Base-by-base conservation (phyloP, 2,888 invertebrate genomes). In the Nymphalis polychloros region DNA sequence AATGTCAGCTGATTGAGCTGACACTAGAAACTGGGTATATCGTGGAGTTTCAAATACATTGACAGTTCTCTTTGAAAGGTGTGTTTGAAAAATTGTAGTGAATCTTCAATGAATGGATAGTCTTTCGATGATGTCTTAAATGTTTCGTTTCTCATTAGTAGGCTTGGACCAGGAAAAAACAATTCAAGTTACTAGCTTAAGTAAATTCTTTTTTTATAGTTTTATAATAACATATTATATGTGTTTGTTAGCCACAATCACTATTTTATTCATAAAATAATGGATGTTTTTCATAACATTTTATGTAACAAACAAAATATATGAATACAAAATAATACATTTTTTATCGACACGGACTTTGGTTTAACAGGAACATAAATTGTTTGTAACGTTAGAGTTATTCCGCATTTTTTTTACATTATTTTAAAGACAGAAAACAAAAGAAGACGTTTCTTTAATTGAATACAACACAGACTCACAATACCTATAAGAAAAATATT, bases 1-100 rank as follows among this genome's bases (percentile, higher is more conserved):
- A 86, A 82, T 81, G 84, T 77, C 80, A 82, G 71, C 66, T 74
- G 74, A 76, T 74, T 71, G 49, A 63, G 41, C 60, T 65, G n/a
- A 50, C 41, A 60, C 67, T 72, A 52, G 70, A 55, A 64, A 68
- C 6, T 50, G 23, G 19, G 8, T 19, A 8, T 49, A 46, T 63
- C 27, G 16, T 19, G 5, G 19, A 8, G 59, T 53, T 62, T 62
- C 7, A 20, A 49, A 49, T 72, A 59, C 64, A 71, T 71, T 63
- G 59, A 55, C 13, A 41, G 20, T 46, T 60, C 23, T 59, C 3
- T 41, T 46, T 27, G 27, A 2, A 46, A n/a, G 2, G 6, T 0
- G 0, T 2, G 2, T 49, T 10, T 31, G 0, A n/a, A 13, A n/a
- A 6, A 13, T 13, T 17, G 8, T 50, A 8, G 16, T 13, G 8